These are phyloP conservation scores for Yponomeuta cagnagella DNA, from an alignment of 2,888 invertebrate species.

Conservation along the genomic window DNA sequence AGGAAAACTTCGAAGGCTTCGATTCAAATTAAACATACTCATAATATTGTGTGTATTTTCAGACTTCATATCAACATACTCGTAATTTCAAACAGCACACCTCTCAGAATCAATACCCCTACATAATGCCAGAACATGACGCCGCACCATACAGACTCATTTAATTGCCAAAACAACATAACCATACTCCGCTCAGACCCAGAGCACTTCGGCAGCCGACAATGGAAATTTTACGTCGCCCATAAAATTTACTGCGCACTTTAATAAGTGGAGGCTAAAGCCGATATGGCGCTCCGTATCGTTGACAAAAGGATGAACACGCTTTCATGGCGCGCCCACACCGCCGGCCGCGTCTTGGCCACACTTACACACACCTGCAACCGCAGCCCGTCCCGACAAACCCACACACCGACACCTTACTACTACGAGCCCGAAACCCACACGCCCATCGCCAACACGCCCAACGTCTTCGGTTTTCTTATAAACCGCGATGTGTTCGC, in stretches of 20 bases:
- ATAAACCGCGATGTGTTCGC: conserved; percentile 73
- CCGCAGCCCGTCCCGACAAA: conserved; percentile 27
- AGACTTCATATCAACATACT: too few species aligned
- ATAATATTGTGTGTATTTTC: too few species aligned
- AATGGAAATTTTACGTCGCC: conserved; percentile 62
- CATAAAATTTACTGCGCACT: conserved; percentile 66
- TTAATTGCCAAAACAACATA: conserved; percentile 4
- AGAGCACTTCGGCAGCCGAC: conserved; percentile 30
- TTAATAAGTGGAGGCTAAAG: conserved; percentile 69
- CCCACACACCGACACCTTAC: conserved; percentile 42
- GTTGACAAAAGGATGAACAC: conserved; percentile 68
- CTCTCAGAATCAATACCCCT: not conserved
- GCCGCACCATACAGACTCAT: not conserved
- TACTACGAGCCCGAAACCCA: conserved; percentile 59
- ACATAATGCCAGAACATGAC: not conserved
- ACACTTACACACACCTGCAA: conserved; percentile 35
- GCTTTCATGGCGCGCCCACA: conserved; percentile 39
- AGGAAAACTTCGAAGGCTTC: not conserved
- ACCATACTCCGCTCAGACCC: not conserved
- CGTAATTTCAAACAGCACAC: too few species aligned
- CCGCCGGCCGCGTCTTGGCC: conserved; percentile 46
- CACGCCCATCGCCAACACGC: conserved; percentile 76
- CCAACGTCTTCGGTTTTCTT: conserved; percentile 76
- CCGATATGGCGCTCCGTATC: conserved; percentile 63
- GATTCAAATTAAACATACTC: too few species aligned